phyloP scores from a whole-genome alignment of 2,113 vertebrate genomes.

The Cervus canadensis region DNA sequence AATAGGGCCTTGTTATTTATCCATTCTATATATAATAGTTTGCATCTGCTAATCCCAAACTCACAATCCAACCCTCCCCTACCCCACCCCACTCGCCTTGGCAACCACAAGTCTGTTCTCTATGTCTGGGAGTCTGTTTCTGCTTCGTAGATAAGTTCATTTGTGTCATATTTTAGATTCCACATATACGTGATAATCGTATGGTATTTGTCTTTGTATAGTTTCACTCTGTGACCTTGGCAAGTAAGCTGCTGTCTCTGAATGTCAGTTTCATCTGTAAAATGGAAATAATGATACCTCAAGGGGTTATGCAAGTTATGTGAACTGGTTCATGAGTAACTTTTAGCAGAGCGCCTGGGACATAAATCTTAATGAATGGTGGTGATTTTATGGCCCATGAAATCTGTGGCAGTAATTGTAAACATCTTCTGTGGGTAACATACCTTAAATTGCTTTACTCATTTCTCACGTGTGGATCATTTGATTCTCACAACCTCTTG shows the following conservation, averaged over 20 bases:
- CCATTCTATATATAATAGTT: not conserved
- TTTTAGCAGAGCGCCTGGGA: not conserved
- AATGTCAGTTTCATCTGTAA: not conserved
- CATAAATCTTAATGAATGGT: not conserved
- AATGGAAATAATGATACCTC: not conserved
- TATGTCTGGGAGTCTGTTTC: not conserved
- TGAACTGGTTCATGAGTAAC: not conserved
- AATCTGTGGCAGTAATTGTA: not conserved
- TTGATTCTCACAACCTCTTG: not conserved
- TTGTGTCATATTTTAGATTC: not conserved
- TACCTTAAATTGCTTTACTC: slow-evolving; percentile 3
- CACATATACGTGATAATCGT: not conserved
- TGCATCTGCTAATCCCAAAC: not conserved
- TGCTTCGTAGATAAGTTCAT: not conserved
- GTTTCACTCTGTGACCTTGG: not conserved
- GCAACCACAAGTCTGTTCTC: not conserved
- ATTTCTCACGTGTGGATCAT: not conserved
- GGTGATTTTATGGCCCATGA: not conserved
- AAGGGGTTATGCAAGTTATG: not conserved
- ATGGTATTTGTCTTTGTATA: not conserved
- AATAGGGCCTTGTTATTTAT: not conserved
- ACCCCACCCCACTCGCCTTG: not conserved
- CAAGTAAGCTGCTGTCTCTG: not conserved
- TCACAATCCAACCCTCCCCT: not conserved
- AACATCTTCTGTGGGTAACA: not conserved